A percentile compares a stretch with the other conserved stretches of the same genome.
Evolutionary conservation across 2,888 invertebrate species (phyloP).

Genomic region (Catocala fraxini): DNA sequence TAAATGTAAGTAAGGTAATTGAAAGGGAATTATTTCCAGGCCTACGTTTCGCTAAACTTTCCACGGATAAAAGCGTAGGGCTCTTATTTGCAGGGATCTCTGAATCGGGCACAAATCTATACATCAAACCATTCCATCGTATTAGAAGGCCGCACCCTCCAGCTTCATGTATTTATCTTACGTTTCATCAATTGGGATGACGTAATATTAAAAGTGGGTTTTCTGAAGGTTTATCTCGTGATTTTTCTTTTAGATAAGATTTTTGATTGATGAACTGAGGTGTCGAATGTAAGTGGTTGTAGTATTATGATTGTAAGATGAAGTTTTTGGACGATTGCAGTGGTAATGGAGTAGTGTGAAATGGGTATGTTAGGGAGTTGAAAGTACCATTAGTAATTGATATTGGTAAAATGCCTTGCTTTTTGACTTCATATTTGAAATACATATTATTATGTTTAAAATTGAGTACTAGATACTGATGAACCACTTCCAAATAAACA

Average conservation of each 20-base stretch:
- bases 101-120: constrained; percentile 42
- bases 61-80: constrained; percentile 46
- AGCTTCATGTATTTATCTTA: constrained; percentile 29
- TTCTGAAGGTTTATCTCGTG: constrained; percentile 1
- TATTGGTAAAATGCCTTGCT: no score
- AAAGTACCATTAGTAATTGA: no score
- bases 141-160: constrained; percentile 18
- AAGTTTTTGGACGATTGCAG: no score
- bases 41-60: constrained; percentile 49
- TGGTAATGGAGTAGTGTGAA: no score
- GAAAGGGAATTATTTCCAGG: constrained; percentile 60
- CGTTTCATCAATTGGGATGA: constrained; percentile 27
- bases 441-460: no score
- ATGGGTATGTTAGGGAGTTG: no score
- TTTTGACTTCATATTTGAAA: no score
- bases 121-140: constrained; percentile 30
- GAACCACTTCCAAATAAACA: no score
- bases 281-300: neutral
- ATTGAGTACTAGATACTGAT: no score
- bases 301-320: neutral
- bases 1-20: constrained; percentile 57
- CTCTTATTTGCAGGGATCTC: constrained; percentile 47
- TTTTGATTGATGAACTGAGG: neutral
- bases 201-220: constrained; percentile 23
- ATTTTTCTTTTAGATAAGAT: no score